A percentile compares a stretch with the other conserved stretches of the same genome.
Conservation (phyloP, 2,113 vertebrate genomes). For the Nymphicus hollandicus region DNA sequence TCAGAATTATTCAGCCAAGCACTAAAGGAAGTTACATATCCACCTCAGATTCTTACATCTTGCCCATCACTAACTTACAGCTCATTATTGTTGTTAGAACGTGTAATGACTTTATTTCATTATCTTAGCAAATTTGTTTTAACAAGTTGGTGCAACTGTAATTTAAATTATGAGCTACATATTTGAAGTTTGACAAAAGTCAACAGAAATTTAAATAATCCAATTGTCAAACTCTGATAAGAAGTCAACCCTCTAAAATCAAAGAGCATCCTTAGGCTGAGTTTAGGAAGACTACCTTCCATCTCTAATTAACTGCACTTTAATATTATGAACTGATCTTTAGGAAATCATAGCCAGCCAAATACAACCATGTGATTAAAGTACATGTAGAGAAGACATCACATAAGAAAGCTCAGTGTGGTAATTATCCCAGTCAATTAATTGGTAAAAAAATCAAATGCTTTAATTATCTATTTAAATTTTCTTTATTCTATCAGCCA, state of each 20-base stretch:
- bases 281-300: not conserved
- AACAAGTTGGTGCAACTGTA: not conserved
- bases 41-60: not conserved
- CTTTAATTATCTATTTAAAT: slow-evolving; percentile 49
- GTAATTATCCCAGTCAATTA: slow-evolving; percentile 68
- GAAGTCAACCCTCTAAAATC: not conserved
- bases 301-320: not conserved
- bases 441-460: slow-evolving; percentile 45
- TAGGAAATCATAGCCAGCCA: not conserved
- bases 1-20: not conserved
- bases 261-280: slow-evolving; percentile 1
- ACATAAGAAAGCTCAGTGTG: slow-evolving; percentile 16
- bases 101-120: not conserved
- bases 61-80: not conserved
- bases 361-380: not conserved
- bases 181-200: not conserved
- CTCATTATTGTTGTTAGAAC: not conserved
- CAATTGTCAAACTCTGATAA: slow-evolving; percentile 26
- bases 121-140: not conserved
- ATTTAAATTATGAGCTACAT: not conserved
- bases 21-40: not conserved
- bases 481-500: slow-evolving; percentile 44
- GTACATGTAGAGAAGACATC: not conserved
- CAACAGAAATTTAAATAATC: slow-evolving; percentile 7
- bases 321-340: slow-evolving; percentile 26